Evolutionary conservation across 2,797 vertebrate genomes (phyloP), one percentile per base, ranked within the genome.

Genomic region (Zenarchopterus dispar): DNA sequence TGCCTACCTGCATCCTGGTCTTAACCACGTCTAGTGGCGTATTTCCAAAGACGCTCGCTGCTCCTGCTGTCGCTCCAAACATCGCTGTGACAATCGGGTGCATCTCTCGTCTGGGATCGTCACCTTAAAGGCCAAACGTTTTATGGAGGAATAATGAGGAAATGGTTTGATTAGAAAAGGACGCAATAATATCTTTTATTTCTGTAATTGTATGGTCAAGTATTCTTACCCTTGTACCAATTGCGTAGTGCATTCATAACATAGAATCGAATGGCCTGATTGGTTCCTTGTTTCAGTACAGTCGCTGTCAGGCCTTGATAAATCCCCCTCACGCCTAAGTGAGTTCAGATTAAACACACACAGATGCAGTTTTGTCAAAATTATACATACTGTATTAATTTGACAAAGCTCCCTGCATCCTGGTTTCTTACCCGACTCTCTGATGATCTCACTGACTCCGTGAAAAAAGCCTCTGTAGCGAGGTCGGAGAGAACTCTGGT

Each of bases 161-260:
- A 28, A 8, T 28, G 28, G 2, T 5, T 2, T 24, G 24, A 22
- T 62, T 17, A 31, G 8, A 45, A 45, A 45, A 18, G 42, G 4
- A 18, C 6, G n/a, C n/a, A n/a, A n/a, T n/a, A n/a, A n/a, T n/a
- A n/a, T n/a, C 17, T 26, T 26, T 26, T 26, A 26, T 26, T 26
- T 26, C 6, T 26, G 3, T 26, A 3, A 26, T 1, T n/a, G 11
- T 1, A 6, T 19, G 21, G 22, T 53, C n/a, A n/a, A n/a, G n/a
- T n/a, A n/a, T n/a, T n/a, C 84, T 89, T 61, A 94, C 94, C 94
- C 93, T 94, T 94, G 88, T 95, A 96, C 94, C 94, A 95, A 62
- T 95, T 95, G 19, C 93, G 90, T 33, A 95, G 84, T 1, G 81
- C 56, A 33, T 93, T 96, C 94, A 96, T 95, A 33, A 95, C 92